Percentiles rank a stretch among this genome's conserved stretches.
phyloP scores from a whole-genome alignment of 2,113 vertebrate species.

The Rhabdornis inornatus region DNA sequence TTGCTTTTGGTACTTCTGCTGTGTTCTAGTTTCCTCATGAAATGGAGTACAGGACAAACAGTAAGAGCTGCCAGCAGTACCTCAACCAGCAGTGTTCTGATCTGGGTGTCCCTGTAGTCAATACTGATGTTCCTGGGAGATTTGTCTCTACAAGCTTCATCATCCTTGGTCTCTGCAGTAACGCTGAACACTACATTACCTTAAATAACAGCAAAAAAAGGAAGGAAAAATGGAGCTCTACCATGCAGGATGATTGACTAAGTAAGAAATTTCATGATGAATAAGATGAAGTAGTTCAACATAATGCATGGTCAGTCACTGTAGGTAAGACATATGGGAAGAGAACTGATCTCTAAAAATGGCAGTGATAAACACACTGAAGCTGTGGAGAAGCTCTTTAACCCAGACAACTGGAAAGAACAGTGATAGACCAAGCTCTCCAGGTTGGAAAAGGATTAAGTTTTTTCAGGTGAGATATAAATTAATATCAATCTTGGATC shows the following conservation, averaged over 20 bases:
- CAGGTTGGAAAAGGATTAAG: not conserved
- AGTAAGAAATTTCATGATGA: not conserved
- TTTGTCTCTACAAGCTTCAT: not conserved
- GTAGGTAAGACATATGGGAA: not conserved
- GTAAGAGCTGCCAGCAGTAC: constrained; percentile 18
- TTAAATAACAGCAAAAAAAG: constrained; percentile 1
- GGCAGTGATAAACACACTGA: not conserved
- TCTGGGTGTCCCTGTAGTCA: constrained; percentile 54
- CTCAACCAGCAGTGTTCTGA: constrained; percentile 58
- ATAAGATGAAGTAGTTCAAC: not conserved
- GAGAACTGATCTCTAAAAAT: not conserved
- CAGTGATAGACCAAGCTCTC: not conserved
- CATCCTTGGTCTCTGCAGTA: constrained; percentile 37
- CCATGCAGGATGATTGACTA: not conserved
- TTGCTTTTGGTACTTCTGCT: not conserved
- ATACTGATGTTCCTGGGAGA: not conserved
- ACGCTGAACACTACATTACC: constrained; percentile 53
- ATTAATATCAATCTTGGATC: not conserved
- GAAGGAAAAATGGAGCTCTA: not conserved
- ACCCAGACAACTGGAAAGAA: not conserved
- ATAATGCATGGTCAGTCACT: not conserved
- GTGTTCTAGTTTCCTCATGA: not conserved
- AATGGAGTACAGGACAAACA: not conserved
- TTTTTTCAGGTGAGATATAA: not conserved
- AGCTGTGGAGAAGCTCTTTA: not conserved